Base-by-base conservation (phyloP, 2,797 vertebrate species). In the Gallirallus australis region DNA sequence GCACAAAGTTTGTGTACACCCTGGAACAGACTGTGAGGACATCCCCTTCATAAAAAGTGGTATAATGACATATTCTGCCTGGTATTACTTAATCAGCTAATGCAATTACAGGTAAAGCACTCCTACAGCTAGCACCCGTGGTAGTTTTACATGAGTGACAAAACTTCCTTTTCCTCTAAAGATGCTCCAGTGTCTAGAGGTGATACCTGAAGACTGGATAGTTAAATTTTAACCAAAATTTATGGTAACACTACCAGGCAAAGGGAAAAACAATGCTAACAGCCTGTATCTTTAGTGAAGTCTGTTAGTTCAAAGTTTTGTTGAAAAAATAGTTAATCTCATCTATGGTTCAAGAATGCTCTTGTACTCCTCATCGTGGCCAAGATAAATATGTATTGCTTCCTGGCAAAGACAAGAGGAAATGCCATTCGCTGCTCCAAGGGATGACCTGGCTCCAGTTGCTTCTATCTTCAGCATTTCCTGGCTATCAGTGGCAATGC, bases 221-320 rank as follows among this genome's bases (percentile, higher is more conserved):
- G 60, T 0, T 81, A 79, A 86, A 17, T 82, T 89, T 79, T 57
- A 90, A 75, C 35, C 45, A 64, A 37, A 11, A 33, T 40, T 83
- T 75, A 78, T 4, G 11, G 28, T 39, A 75, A 66, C 0, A 0
- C 20, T 35, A 70, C 63, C 0, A 0, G 28, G 18, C 33, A n/a
- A 14, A 24, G 24, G 6, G 9, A 31, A 37, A 25, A 76, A 50
- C 75, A 65, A 39, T 25, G 65, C 75, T 69, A 75, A 75, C 14
- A 12, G 17, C 30, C 71, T 76, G 30, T 15, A 65, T 79, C 30
- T 92, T 86, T 35, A 78, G 35, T 24, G 50, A 93, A 72, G 60
- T 47, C 31, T 77, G 25, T 85, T 42, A 78, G 48, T 76, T 84
- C 57, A 90, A 86, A 89, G 24, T 37, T 64, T 71, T 1, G 2